Conservation (phyloP, 1,140 invertebrate species). For the Propsilocerus akamusi region DNA sequence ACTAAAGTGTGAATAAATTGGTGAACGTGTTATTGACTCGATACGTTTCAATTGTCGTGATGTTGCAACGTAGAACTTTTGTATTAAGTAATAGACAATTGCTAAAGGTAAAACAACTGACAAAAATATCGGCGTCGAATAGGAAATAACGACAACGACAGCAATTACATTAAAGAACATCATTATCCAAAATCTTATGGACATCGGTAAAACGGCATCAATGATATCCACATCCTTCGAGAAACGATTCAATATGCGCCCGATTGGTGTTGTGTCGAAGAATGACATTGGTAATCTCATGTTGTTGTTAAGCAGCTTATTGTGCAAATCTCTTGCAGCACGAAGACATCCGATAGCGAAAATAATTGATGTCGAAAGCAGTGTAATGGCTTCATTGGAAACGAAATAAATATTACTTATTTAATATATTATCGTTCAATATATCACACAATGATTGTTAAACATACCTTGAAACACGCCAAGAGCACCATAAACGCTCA, state of each 20-base stretch:
- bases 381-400: neutral
- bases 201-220: slow-evolving; percentile 57
- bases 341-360: slow-evolving; percentile 37
- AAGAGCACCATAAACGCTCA: neutral
- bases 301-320: slow-evolving; percentile 42
- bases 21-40: slow-evolving; percentile 41
- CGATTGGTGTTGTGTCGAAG: slow-evolving; percentile 73
- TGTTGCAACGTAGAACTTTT: slow-evolving; percentile 40
- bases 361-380: neutral
- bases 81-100: slow-evolving; percentile 5
- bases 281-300: slow-evolving; percentile 54
- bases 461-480: neutral
- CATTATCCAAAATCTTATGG: slow-evolving; percentile 2
- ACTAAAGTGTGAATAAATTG: slow-evolving; percentile 48
- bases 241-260: slow-evolving; percentile 71
- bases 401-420: neutral
- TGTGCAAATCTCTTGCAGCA: slow-evolving; percentile 47
- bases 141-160: neutral
- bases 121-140: neutral
- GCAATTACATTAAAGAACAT: slow-evolving; percentile 4
- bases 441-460: too few relatives aligned
- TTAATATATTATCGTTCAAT: neutral
- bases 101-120: neutral
- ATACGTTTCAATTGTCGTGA: slow-evolving; percentile 43
- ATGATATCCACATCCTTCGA: slow-evolving; percentile 65